Evolutionary conservation across 2,888 invertebrate species (phyloP).

Genomic region (Tubiluchus corallicola): DNA sequence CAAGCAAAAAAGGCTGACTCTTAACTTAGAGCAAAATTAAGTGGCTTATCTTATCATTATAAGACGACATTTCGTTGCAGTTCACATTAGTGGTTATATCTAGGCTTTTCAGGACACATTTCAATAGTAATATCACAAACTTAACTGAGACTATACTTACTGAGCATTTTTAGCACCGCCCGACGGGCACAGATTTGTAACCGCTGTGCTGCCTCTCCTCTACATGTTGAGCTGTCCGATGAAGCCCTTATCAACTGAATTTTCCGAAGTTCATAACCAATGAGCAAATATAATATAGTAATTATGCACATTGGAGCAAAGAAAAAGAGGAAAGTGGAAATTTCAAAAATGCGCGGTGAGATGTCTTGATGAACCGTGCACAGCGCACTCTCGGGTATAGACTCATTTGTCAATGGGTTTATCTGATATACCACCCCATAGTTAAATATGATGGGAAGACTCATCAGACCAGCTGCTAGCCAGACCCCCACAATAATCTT

Average conservation of each 20-base stretch:
- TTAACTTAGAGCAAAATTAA: too few species aligned
- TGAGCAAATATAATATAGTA: conserved; percentile 20
- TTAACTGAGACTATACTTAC: too few species aligned
- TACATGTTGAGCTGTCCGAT: not conserved
- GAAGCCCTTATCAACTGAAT: conserved; percentile 11
- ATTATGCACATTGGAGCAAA: conserved; percentile 19
- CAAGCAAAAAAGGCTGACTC: too few species aligned
- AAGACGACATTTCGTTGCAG: too few species aligned
- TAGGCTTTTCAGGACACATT: too few species aligned
- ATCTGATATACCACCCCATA: conserved; percentile 9
- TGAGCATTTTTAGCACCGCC: not conserved
- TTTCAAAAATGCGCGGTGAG: conserved; percentile 14
- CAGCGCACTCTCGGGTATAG: conserved; percentile 14
- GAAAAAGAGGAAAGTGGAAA: conserved; percentile 21
- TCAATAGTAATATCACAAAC: too few species aligned
- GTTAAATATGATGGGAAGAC: conserved; percentile 15
- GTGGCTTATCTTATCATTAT: too few species aligned
- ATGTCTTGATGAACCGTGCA: conserved; percentile 16
- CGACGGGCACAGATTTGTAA: too few species aligned
- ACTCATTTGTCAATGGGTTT: conserved; percentile 13
- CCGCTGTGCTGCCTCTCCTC: too few species aligned
- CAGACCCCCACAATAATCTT: conserved; percentile 18
- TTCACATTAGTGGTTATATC: too few species aligned
- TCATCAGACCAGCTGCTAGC: conserved; percentile 19
- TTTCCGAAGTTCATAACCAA: conserved; percentile 16